A percentile compares a stretch with the other conserved stretches of the same genome.
phyloP scores from a whole-genome alignment of 92 coral and sea anemone species.

The Palythoa grandiflora region DNA sequence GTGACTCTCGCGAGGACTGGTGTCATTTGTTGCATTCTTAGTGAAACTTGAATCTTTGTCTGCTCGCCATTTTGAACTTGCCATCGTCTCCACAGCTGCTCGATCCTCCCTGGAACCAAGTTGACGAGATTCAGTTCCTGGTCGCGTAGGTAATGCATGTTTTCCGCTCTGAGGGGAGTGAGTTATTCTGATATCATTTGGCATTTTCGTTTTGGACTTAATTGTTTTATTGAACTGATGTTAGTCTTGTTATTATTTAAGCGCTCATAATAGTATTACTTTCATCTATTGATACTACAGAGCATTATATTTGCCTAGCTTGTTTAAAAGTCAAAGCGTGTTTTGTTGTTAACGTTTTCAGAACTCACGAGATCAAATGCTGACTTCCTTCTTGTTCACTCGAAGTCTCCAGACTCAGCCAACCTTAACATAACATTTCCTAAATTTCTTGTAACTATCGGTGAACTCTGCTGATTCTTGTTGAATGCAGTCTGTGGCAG shows the following conservation, averaged over 20 bases:
- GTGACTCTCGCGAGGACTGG: background rate
- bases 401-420: background rate
- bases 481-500: background rate
- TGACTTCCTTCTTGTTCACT: background rate
- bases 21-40: background rate
- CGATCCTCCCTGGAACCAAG: background rate
- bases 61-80: background rate
- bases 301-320: background rate
- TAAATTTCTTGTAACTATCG: background rate
- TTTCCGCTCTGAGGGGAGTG: background rate
- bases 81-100: background rate
- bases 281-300: background rate
- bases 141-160: conserved; percentile 29
- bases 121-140: background rate
- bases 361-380: background rate
- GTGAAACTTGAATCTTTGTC: background rate
- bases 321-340: background rate
- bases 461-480: background rate
- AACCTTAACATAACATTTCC: background rate
- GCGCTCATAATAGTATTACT: background rate
- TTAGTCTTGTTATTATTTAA: background rate
- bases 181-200: conserved; percentile 12
- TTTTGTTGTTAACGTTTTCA: background rate
- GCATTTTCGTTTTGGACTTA: background rate
- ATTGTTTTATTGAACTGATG: too few species aligned